Conservation (phyloP, 2,888 invertebrate genomes). For the Euphydryas editha region DNA sequence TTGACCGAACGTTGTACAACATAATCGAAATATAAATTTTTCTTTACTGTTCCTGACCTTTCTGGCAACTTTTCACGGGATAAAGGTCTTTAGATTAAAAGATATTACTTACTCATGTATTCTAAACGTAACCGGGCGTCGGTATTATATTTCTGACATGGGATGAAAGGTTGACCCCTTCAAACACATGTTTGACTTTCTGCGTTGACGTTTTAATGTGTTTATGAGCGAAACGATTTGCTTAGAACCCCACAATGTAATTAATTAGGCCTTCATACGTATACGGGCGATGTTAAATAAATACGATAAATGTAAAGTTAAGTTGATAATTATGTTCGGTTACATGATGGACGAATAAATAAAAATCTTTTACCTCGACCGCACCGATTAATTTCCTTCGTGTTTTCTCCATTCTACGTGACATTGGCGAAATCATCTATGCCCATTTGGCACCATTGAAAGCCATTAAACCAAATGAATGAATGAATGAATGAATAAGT, state of each 20-base stretch:
- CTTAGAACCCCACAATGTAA: slow-evolving; percentile 40
- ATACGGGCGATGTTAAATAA: slow-evolving; percentile 29
- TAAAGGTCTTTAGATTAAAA: slow-evolving; percentile 78
- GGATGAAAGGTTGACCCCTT: slow-evolving; percentile 59
- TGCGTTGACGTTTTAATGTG: slow-evolving; percentile 54
- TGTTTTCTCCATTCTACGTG: too few relatives aligned
- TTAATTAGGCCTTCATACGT: slow-evolving; percentile 42
- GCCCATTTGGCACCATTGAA: too few relatives aligned
- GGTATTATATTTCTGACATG: slow-evolving; percentile 76
- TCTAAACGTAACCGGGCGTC: slow-evolving; percentile 62
- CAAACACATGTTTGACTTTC: slow-evolving; percentile 52
- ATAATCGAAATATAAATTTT: slow-evolving; percentile 74
- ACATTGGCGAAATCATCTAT: too few relatives aligned
- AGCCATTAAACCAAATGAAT: too few relatives aligned
- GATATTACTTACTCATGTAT: slow-evolving; percentile 75
- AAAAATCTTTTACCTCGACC: not conserved
- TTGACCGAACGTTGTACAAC: slow-evolving; percentile 54
- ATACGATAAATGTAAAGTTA: not conserved
- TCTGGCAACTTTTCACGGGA: slow-evolving; percentile 65
- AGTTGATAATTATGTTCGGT: not conserved
- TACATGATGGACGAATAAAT: not conserved
- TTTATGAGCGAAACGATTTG: slow-evolving; percentile 51
- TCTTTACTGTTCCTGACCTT: slow-evolving; percentile 64
- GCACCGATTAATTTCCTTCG: too few relatives aligned
- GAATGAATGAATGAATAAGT: too few relatives aligned